Conservation (phyloP, 2,797 vertebrate genomes). For the Odontamblyopus lacepedii region DNA sequence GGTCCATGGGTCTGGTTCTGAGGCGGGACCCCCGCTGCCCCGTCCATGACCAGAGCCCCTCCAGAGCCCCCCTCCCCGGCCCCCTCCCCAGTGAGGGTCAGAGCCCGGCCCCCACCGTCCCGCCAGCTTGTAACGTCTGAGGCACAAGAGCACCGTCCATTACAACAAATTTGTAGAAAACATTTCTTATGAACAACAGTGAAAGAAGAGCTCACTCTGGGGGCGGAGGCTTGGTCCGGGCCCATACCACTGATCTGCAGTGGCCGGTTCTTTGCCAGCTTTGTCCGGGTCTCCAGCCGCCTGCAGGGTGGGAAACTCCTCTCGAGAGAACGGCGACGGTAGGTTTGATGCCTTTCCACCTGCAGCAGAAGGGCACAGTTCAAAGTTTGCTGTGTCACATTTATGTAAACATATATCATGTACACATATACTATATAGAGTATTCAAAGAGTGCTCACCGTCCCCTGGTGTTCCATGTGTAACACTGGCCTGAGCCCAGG, state of each 20-base stretch:
- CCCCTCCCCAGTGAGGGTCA: slow-evolving; percentile 83
- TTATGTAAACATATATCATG: not conserved
- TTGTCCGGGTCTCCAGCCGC: slow-evolving; percentile 97
- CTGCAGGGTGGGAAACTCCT: slow-evolving; percentile 99
- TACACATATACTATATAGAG: not conserved
- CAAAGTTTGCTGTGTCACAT: not conserved
- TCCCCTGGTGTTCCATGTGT: slow-evolving; percentile 93
- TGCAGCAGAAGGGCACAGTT: slow-evolving; percentile 41
- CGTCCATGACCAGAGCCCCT: slow-evolving; percentile 81
- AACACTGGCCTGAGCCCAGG: slow-evolving; percentile 95
- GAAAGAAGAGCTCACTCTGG: slow-evolving; percentile 80
- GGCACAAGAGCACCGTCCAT: slow-evolving; percentile 10
- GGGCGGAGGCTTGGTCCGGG: slow-evolving; percentile 99
- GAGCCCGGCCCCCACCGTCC: slow-evolving; percentile 90
- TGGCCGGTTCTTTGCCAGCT: slow-evolving; percentile 94
- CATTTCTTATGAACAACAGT: not conserved
- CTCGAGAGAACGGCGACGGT: slow-evolving; percentile 98
- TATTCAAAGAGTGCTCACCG: slow-evolving; percentile 76
- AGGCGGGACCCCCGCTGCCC: slow-evolving; percentile 76
- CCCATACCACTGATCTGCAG: slow-evolving; percentile 97
- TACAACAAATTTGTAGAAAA: slow-evolving; percentile 5
- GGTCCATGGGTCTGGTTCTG: slow-evolving; percentile 75
- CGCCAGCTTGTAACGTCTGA: slow-evolving; percentile 91
- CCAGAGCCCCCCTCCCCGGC: slow-evolving; percentile 82
- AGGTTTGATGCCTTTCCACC: slow-evolving; percentile 97